These are phyloP conservation scores for Pomatorhinus ruficollis DNA, from an alignment of 2,113 vertebrate genomes.

Conservation along the genomic window DNA sequence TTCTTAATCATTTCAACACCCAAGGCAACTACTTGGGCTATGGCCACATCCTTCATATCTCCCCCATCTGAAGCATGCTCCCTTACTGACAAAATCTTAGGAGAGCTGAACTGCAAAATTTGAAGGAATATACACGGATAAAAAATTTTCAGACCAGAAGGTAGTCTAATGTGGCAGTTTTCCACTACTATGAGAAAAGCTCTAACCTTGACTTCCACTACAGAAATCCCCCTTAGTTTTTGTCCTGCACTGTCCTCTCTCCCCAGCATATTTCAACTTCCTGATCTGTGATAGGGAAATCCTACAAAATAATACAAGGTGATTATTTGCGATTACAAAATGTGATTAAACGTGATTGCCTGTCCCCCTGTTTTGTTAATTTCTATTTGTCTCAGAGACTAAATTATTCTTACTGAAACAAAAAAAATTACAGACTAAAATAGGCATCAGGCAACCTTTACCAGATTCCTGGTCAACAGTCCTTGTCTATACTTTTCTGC, in stretches of 20 bases:
- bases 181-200: not conserved
- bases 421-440: not conserved
- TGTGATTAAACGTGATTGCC: not conserved
- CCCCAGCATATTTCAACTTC: not conserved
- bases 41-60: rapidly evolving
- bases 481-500: not conserved
- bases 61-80: not conserved
- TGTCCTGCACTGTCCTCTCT: not conserved
- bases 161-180: not conserved
- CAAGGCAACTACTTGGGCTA: not conserved
- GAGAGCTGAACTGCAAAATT: not conserved
- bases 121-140: rapidly evolving
- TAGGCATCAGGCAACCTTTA: not conserved
- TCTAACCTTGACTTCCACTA: not conserved
- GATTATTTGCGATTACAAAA: not conserved
- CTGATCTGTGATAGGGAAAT: not conserved
- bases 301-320: not conserved
- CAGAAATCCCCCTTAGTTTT: not conserved
- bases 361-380: rapidly evolving
- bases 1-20: not conserved
- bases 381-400: not conserved
- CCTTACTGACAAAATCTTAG: not conserved
- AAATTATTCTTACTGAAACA: not conserved
- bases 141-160: not conserved
- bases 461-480: not conserved